These are phyloP conservation scores for Frankliniella intonsa DNA, from an alignment of 2,888 invertebrate species.

Conservation along the genomic window DNA sequence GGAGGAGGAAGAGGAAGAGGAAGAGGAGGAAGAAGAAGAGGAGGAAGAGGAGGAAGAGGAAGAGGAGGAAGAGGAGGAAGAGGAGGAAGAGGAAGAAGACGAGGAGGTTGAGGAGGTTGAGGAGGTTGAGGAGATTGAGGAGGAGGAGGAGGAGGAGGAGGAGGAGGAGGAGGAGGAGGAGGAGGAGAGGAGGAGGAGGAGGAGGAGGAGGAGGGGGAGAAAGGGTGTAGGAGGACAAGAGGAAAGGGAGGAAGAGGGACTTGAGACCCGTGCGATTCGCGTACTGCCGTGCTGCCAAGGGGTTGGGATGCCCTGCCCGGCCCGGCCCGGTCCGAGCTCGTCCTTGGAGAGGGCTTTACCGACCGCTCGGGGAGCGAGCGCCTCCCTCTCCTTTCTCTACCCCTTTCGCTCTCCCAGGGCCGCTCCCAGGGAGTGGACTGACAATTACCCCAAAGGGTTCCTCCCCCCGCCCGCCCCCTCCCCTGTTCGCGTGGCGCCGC, in stretches of 20 bases:
- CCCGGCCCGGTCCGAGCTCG: too few relatives aligned
- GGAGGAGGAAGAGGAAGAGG: neutral
- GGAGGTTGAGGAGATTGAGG: neutral
- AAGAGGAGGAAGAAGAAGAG: neutral
- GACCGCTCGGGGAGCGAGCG: too few relatives aligned
- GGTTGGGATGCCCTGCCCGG: too few relatives aligned
- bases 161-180: neutral
- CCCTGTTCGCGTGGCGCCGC: too few relatives aligned
- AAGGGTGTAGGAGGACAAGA: neutral
- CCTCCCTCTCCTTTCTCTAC: too few relatives aligned
- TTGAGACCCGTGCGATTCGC: too few relatives aligned
- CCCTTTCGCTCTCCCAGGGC: too few relatives aligned
- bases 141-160: neutral
- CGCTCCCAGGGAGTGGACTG: too few relatives aligned
- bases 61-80: neutral
- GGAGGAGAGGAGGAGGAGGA: neutral
- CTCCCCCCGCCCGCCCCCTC: too few relatives aligned
- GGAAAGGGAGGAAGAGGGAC: neutral
- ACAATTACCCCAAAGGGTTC: too few relatives aligned
- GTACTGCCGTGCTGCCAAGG: too few relatives aligned
- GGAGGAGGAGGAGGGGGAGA: rapidly evolving
- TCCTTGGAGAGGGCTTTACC: too few relatives aligned
- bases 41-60: neutral
- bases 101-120: neutral
- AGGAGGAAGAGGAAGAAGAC: neutral